Conservation (phyloP, 2,113 vertebrate species). For the Nannobrachium achirus region DNA sequence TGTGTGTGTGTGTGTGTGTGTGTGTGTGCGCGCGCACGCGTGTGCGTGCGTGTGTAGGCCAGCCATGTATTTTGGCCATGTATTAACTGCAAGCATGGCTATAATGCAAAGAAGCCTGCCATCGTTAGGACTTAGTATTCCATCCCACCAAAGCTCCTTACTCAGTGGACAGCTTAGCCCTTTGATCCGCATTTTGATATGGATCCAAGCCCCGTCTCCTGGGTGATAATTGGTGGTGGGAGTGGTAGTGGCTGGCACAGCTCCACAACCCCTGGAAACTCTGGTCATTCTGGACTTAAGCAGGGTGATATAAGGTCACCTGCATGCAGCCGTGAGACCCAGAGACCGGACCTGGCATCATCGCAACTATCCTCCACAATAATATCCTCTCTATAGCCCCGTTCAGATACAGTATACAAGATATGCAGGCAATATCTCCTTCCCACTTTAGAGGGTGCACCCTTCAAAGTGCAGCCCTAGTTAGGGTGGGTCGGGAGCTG, state of each 20-base stretch:
- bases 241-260: conserved; percentile 26
- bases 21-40: conserved; percentile 13
- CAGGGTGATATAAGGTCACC: conserved; percentile 33
- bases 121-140: conserved; percentile 71
- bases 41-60: conserved; percentile 21
- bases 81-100: conserved; percentile 43
- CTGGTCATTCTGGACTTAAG: conserved; percentile 26
- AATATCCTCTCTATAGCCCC: too few species aligned
- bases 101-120: conserved; percentile 70
- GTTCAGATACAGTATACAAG: too few species aligned
- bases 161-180: conserved; percentile 60
- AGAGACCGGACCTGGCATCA: conserved; percentile 37
- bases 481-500: too few species aligned
- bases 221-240: conserved; percentile 13
- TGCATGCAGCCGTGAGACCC: conserved; percentile 20
- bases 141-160: conserved; percentile 68
- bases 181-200: conserved; percentile 65
- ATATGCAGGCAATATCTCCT: too few species aligned
- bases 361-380: conserved; percentile 10
- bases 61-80: conserved; percentile 14
- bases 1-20: neutral
- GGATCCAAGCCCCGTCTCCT: conserved; percentile 47
- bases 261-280: conserved; percentile 23
- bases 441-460: too few species aligned
- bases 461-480: neutral